Percentiles rank a stretch among this genome's conserved stretches.
Conservation (phyloP, 2,113 vertebrate species). For the Bambusicola thoracicus region DNA sequence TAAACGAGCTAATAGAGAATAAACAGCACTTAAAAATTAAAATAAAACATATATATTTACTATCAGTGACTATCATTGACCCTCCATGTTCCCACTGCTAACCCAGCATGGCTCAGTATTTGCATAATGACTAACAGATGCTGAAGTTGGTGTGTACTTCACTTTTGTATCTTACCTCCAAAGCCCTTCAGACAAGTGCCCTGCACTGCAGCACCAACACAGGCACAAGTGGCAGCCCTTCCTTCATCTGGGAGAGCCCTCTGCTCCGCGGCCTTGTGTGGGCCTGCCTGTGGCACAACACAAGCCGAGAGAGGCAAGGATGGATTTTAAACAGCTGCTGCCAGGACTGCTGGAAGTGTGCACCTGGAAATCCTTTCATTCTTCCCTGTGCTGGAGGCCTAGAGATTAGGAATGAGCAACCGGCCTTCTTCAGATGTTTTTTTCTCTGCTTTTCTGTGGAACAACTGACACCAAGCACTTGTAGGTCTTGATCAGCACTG, state of each 20-base stretch:
- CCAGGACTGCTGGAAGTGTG: not conserved
- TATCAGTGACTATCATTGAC: not conserved
- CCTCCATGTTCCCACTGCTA: not conserved
- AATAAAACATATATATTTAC: not conserved
- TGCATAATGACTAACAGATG: not conserved
- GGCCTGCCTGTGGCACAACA: no score
- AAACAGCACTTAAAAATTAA: not conserved
- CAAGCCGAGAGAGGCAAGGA: not conserved
- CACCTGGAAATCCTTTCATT: not conserved
- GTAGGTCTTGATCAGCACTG: not conserved
- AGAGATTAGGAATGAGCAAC: not conserved
- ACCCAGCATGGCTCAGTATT: not conserved
- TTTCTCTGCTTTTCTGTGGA: not conserved
- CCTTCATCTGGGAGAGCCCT: not conserved
- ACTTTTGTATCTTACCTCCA: not conserved
- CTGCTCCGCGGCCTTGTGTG: not conserved
- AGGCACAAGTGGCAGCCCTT: not conserved
- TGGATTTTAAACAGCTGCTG: conserved; percentile 3
- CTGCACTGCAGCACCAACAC: not conserved
- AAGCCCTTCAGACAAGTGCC: not conserved
- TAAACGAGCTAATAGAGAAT: not conserved
- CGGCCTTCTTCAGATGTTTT: not conserved
- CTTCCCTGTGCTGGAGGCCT: not conserved
- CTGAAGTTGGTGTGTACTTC: not conserved
- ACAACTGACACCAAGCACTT: not conserved